These are phyloP conservation scores for Leptinotarsa juncta DNA, from an alignment of 2,888 invertebrate genomes.

Conservation along the genomic window DNA sequence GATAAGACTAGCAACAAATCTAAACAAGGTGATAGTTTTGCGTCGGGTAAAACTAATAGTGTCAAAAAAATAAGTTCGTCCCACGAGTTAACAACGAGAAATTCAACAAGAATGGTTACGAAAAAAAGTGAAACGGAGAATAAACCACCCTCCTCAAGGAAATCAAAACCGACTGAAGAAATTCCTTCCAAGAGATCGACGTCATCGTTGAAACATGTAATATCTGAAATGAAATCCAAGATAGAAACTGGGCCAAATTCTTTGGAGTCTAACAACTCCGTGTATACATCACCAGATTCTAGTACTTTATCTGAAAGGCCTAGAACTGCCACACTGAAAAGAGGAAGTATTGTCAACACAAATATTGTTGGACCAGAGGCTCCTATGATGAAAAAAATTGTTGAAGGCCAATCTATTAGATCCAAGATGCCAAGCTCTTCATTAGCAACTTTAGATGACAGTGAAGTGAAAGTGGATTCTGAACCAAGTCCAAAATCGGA, in stretches of 20 bases:
- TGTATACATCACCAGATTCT: constrained; percentile 47
- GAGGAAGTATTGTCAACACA: constrained; percentile 60
- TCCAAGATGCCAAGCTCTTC: background rate
- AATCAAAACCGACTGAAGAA: constrained; percentile 1
- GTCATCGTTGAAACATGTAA: background rate
- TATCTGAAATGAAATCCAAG: background rate
- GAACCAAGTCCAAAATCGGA: constrained; percentile 28
- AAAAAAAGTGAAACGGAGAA: background rate
- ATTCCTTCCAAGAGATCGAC: background rate
- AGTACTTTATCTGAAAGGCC: constrained; percentile 58
- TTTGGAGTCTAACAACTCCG: constrained; percentile 35
- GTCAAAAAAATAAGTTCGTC: constrained; percentile 13
- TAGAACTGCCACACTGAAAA: constrained; percentile 62
- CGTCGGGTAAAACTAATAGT: background rate
- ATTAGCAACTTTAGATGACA: constrained; percentile 21
- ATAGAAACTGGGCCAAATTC: background rate
- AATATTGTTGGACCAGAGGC: constrained; percentile 61
- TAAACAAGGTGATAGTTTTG: constrained; percentile 21
- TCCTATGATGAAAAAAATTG: constrained; percentile 36
- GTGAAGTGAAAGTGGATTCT: background rate
- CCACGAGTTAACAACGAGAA: background rate
- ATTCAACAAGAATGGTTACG: background rate
- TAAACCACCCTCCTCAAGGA: background rate
- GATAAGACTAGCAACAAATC: background rate
- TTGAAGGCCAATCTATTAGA: background rate